Evolutionary conservation across 1,140 invertebrate genomes (phyloP).

Genomic region (Probaryconus sp.): DNA sequence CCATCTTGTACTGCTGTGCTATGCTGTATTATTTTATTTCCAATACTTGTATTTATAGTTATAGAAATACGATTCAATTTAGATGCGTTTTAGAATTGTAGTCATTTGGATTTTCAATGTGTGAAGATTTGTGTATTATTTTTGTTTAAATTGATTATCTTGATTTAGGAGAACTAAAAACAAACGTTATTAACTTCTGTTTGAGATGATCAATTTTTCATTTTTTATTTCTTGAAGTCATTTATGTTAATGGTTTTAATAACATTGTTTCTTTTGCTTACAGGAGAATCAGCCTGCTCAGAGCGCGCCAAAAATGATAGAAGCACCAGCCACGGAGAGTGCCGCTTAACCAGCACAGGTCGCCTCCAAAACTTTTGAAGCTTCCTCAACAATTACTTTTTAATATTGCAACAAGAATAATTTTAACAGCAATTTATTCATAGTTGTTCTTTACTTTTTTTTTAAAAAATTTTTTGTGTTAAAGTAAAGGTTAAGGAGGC

Average conservation of each 20-base stretch:
- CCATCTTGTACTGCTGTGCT: too few relatives aligned
- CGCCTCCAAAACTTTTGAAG: slow-evolving; percentile 54
- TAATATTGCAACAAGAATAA: slow-evolving; percentile 70
- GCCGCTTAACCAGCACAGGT: slow-evolving; percentile 76
- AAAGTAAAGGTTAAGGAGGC: slow-evolving; percentile 52
- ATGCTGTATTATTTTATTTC: too few relatives aligned
- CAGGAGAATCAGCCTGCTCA: slow-evolving; percentile 80
- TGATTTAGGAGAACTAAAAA: too few relatives aligned
- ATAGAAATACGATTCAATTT: too few relatives aligned
- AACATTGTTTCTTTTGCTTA: slow-evolving; percentile 55
- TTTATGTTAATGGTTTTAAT: not conserved
- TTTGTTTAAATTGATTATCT: too few relatives aligned
- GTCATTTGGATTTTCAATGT: too few relatives aligned
- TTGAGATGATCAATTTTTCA: not conserved
- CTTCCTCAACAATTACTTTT: slow-evolving; percentile 54
- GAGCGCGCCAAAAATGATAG: slow-evolving; percentile 61
- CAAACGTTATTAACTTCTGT: too few relatives aligned
- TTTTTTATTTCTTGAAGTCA: too few relatives aligned
- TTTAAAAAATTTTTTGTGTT: not conserved
- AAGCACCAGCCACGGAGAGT: slow-evolving; percentile 78
- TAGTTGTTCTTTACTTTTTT: not conserved
- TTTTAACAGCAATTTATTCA: slow-evolving; percentile 48
- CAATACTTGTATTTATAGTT: too few relatives aligned
- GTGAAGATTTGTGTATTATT: too few relatives aligned
- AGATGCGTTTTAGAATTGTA: too few relatives aligned